These are phyloP conservation scores for Nesoenas mayeri DNA, from an alignment of 2,113 vertebrate species.

Conservation along the genomic window DNA sequence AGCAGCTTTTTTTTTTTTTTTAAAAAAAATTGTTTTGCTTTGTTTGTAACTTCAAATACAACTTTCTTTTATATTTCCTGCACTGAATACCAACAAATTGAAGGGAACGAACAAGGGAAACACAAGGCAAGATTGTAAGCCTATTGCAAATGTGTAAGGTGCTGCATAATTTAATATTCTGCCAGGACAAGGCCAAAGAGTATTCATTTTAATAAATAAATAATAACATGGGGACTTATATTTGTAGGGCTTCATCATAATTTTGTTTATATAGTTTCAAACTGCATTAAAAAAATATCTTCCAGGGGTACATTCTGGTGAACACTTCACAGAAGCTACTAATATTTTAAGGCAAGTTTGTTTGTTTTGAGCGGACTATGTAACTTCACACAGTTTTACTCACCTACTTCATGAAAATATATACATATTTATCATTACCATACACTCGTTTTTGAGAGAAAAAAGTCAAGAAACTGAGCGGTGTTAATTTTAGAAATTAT, in stretches of 20 bases:
- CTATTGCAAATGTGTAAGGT: neutral
- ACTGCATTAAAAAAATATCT: neutral
- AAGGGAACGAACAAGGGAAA: neutral
- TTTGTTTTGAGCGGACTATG: neutral
- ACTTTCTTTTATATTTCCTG: neutral
- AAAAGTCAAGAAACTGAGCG: neutral
- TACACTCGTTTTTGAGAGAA: neutral
- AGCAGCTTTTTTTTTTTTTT: neutral
- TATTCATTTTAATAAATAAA: neutral
- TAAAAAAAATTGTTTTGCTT: neutral
- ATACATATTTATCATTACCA: neutral
- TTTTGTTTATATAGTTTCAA: neutral
- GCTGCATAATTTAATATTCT: neutral
- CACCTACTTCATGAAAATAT: neutral
- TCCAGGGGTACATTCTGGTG: neutral
- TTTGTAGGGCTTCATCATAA: neutral
- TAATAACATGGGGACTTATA: neutral
- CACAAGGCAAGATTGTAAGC: neutral
- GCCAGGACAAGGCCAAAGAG: neutral
- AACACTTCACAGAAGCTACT: neutral
- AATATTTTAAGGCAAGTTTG: neutral
- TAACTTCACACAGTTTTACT: neutral
- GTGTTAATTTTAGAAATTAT: neutral
- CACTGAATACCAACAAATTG: neutral
- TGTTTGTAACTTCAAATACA: constrained; percentile 38